phyloP scores from a whole-genome alignment of 2,113 vertebrate genomes.

The Plestiodon gilberti region DNA sequence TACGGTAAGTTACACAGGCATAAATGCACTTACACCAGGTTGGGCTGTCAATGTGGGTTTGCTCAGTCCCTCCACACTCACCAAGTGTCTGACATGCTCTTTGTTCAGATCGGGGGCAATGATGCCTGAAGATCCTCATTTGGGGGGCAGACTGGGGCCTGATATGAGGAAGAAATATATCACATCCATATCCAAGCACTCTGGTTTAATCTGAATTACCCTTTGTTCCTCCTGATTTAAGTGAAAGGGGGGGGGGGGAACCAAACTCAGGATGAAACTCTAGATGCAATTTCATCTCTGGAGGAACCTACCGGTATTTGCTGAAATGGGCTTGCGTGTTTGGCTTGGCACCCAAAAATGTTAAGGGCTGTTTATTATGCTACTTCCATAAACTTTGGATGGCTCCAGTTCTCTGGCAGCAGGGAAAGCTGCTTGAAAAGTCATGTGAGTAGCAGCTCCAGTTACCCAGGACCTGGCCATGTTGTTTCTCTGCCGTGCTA shows the following conservation, averaged over 20 bases:
- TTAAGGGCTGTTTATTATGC: neutral
- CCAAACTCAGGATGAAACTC: accelerated
- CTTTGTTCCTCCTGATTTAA: accelerated
- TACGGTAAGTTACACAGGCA: too few relatives aligned
- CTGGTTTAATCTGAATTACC: neutral
- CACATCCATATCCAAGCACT: neutral
- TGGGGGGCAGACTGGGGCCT: neutral
- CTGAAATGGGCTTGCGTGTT: accelerated
- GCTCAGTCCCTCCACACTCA: neutral
- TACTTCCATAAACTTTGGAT: neutral
- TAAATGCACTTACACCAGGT: too few relatives aligned
- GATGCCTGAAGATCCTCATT: neutral
- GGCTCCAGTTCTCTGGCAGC: neutral
- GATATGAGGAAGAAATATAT: neutral
- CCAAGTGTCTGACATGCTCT: neutral
- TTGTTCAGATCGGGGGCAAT: neutral
- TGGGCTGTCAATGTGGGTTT: neutral
- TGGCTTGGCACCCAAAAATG: accelerated
- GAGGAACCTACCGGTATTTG: neutral
- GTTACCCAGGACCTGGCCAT: neutral
- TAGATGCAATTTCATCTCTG: neutral
- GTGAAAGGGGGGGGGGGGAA: accelerated
- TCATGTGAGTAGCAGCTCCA: constrained; percentile 31
- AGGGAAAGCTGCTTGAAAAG: neutral
- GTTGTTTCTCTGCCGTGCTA: accelerated